phyloP scores from a whole-genome alignment of 2,113 vertebrate genomes.

The Bos indicus region DNA sequence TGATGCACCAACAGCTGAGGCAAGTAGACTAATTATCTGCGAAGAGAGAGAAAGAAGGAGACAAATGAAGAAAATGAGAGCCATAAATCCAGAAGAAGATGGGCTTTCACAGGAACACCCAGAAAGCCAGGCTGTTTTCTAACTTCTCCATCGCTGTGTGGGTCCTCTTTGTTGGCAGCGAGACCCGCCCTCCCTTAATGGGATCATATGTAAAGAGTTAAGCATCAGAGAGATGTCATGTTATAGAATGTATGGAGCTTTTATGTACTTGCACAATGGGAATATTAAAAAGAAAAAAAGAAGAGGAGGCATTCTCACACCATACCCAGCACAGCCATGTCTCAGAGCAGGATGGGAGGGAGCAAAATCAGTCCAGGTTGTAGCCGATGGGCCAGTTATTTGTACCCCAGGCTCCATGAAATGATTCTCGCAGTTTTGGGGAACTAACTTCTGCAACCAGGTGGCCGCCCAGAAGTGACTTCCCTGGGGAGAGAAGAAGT shows the following conservation, averaged over 20 bases:
- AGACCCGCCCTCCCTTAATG: neutral
- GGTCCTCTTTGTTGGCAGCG: neutral
- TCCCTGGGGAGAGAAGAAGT: neutral
- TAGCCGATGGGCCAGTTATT: neutral
- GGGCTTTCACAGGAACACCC: neutral
- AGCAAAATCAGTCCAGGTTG: neutral
- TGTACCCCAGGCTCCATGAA: slow-evolving; percentile 4
- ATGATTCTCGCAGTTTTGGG: slow-evolving; percentile 16
- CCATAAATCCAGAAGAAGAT: neutral
- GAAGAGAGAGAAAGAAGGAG: slow-evolving; percentile 1
- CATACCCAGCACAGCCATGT: neutral
- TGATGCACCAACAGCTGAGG: neutral
- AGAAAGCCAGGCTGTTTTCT: neutral
- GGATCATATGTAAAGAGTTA: slow-evolving; percentile 18
- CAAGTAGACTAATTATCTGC: neutral
- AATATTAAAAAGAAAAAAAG: neutral
- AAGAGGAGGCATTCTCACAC: neutral
- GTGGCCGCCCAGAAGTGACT: neutral
- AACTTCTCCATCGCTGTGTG: neutral
- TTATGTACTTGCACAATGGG: neutral
- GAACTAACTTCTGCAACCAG: slow-evolving; percentile 47
- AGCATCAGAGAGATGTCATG: neutral
- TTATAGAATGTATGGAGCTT: neutral
- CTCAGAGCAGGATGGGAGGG: neutral
- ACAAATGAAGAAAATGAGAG: slow-evolving; percentile 9